Evolutionary conservation across 2,797 vertebrate genomes (phyloP), one percentile per base, ranked within the genome.

Genomic region (Argentina silus): DNA sequence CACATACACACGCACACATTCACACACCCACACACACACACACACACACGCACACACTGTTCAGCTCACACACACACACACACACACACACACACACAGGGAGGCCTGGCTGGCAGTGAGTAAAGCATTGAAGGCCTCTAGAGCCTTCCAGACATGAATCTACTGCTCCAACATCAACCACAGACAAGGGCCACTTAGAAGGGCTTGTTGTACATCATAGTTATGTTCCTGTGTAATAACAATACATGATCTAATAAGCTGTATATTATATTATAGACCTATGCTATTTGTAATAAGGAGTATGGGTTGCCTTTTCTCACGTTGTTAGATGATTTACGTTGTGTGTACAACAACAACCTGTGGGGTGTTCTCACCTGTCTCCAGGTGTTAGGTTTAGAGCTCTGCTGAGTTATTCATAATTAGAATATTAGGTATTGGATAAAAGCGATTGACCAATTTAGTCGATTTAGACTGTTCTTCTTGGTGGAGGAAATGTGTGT

Each of bases 401-500:
- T 71, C 71, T 75, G 27, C 55, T 88, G 73, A 80, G 86, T 84
- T 87, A 85, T 88, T 88, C 56, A 85, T 86, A 43, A 79, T 74
- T 67, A 79, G 19, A 68, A 51, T 5, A 42, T 3, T 51, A 78
- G 57, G 64, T 79, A 81, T 85, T 73, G 78, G 79, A 78, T 83
- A 72, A 76, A 76, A 75, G 60, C 75, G 23, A 9, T 78, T 75
- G 74, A 78, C 60, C 76, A 68, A 44, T 36, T 36, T 69, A 83
- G 75, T 87, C 73, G 57, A 72, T 87, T 83, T 73, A 11, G 77
- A 47, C 19, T 78, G 70, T 78, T 76, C 71, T 77, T 36, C 82
- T 73, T 78, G 84, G 89, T 90, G 81, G 73, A 81, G 75, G 78
- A 83, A 82, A 81, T 81, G 2, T 81, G 76, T 60, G 59, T 67